These are phyloP conservation scores for Andrena hattorfiana DNA, from an alignment of 2,888 invertebrate genomes.

Conservation along the genomic window DNA sequence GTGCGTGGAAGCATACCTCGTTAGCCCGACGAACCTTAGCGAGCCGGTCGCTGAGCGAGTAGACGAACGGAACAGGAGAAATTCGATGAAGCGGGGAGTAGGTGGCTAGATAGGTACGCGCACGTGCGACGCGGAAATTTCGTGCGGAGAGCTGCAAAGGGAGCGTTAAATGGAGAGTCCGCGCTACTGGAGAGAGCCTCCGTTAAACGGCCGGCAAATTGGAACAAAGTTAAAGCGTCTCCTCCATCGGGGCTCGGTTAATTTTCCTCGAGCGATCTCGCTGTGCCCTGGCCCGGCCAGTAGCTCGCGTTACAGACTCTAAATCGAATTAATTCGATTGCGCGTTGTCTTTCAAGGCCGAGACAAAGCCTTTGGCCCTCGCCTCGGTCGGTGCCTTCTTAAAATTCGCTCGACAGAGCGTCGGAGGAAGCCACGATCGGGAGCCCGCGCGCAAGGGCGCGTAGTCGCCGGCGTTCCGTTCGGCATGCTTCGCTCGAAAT, in stretches of 20 bases:
- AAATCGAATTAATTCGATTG: conserved; percentile 27
- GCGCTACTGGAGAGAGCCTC: background rate
- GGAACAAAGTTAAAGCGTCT: conserved; percentile 62
- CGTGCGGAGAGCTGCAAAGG: conserved; percentile 6
- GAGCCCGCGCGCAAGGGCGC: conserved; percentile 7
- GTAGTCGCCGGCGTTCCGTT: conserved; percentile 3
- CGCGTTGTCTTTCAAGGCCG: conserved; percentile 4
- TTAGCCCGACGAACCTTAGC: background rate
- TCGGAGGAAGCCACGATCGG: conserved; percentile 11
- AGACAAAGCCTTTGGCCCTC: background rate
- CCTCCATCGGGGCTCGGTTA: conserved; percentile 49
- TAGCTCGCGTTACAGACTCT: conserved; percentile 7
- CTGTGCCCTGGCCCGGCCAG: conserved; percentile 25
- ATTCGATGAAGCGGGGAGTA: conserved; percentile 18
- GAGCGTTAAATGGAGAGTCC: conserved; percentile 28
- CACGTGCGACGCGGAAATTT: conserved; percentile 19
- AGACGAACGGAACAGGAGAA: conserved; percentile 10
- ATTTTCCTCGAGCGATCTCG: conserved; percentile 35
- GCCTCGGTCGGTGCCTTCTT: background rate
- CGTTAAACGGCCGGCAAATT: conserved; percentile 68
- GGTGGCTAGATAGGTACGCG: background rate
- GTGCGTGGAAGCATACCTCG: conserved; percentile 33
- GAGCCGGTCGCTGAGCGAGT: background rate
- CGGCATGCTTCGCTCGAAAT: conserved; percentile 7
- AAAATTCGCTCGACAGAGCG: background rate